These are phyloP conservation scores for Tupiocoris notatus DNA, from an alignment of 2,888 invertebrate species.

Conservation along the genomic window DNA sequence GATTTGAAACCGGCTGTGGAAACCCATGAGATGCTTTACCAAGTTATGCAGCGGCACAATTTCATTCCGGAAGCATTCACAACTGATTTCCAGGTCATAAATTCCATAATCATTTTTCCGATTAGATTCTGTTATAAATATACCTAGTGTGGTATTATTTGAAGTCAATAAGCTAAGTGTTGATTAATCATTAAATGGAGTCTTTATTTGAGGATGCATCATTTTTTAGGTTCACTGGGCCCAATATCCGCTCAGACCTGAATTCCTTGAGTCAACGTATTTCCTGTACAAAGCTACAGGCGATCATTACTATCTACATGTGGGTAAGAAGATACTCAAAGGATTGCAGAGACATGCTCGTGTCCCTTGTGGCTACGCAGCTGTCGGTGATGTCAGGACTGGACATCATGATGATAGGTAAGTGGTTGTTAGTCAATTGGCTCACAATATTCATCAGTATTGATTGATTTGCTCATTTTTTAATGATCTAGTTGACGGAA, in stretches of 20 bases:
- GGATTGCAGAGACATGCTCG: constrained; percentile 86
- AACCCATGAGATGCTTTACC: constrained; percentile 97
- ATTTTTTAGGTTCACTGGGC: constrained; percentile 86
- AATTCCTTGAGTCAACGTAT: constrained; percentile 97
- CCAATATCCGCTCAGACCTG: constrained; percentile 93
- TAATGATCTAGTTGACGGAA: too few relatives aligned
- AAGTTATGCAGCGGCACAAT: constrained; percentile 95
- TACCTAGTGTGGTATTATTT: too few relatives aligned
- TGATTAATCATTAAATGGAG: background rate
- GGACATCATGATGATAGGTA: constrained; percentile 56
- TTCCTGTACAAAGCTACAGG: constrained; percentile 93
- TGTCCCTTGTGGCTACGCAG: constrained; percentile 96
- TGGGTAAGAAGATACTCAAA: constrained; percentile 83
- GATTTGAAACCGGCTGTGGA: constrained; percentile 97
- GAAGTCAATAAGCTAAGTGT: background rate
- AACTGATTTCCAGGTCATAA: constrained; percentile 88
- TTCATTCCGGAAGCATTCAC: constrained; percentile 99
- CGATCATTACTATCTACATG: constrained; percentile 92
- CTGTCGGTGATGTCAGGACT: constrained; percentile 92
- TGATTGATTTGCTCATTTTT: too few relatives aligned
- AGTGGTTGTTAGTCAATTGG: too few relatives aligned
- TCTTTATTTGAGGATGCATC: too few relatives aligned
- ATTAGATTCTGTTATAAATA: too few relatives aligned
- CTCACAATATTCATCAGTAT: too few relatives aligned
- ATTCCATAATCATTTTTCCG: too few relatives aligned